phyloP scores from a whole-genome alignment of 1,140 invertebrate genomes.

The Lerema accius region DNA sequence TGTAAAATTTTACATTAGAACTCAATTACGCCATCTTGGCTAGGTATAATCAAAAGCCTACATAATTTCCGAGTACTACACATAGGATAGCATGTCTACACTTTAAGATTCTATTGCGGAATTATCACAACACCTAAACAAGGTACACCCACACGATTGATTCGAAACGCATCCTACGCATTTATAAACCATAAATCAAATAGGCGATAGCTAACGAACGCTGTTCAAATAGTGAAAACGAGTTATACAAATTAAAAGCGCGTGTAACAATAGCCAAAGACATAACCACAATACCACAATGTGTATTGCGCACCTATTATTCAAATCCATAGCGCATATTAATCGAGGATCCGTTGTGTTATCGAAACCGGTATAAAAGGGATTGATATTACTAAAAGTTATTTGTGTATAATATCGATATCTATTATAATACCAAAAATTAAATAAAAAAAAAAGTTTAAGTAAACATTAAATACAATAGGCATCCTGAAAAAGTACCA shows the following conservation, averaged over 20 bases:
- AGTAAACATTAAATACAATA: too few species aligned
- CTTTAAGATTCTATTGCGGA: slow-evolving; percentile 47
- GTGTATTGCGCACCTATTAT: not conserved
- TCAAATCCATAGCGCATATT: not conserved
- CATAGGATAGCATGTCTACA: slow-evolving; percentile 36
- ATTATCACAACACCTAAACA: slow-evolving; percentile 49
- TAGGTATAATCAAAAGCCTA: slow-evolving; percentile 16
- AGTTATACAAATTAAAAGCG: slow-evolving; percentile 67
- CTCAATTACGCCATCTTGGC: slow-evolving; percentile 8
- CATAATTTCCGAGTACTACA: slow-evolving; percentile 2
- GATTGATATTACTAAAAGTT: not conserved
- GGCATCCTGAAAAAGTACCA: too few species aligned
- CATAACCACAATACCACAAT: slow-evolving; percentile 12
- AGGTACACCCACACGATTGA: slow-evolving; percentile 53
- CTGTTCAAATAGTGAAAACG: slow-evolving; percentile 64
- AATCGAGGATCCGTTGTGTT: not conserved
- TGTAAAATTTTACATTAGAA: slow-evolving; percentile 5
- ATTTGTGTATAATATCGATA: too few species aligned
- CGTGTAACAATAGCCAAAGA: slow-evolving; percentile 55
- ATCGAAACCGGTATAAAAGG: slow-evolving; percentile 38
- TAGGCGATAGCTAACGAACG: slow-evolving; percentile 73
- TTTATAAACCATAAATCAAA: slow-evolving; percentile 74
- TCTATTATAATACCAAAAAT: slow-evolving; percentile 2
- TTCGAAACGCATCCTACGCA: slow-evolving; percentile 59
- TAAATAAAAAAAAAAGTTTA: too few species aligned